phyloP scores from a whole-genome alignment of 2,113 vertebrate species.

The Pipra filicauda region DNA sequence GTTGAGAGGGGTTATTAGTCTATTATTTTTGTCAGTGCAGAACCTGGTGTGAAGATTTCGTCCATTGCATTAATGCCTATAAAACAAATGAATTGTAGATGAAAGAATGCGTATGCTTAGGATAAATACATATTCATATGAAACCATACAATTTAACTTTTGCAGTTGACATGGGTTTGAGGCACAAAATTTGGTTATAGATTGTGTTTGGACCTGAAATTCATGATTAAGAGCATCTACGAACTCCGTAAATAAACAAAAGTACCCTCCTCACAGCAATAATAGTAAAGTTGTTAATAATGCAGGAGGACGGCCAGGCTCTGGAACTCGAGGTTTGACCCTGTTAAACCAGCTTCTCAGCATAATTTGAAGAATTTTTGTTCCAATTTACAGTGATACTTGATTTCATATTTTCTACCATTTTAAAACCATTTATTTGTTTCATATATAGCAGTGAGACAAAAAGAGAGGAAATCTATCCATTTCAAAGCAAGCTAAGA shows the following conservation, averaged over 20 bases:
- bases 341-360: background rate
- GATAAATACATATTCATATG: background rate
- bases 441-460: background rate
- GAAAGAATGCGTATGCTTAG: background rate
- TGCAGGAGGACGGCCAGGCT: background rate
- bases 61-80: background rate
- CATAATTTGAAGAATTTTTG: background rate
- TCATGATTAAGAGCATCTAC: background rate
- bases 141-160: background rate
- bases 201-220: background rate
- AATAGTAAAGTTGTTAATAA: background rate
- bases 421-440: background rate
- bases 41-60: background rate
- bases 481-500: background rate
- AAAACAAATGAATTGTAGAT: background rate
- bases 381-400: background rate
- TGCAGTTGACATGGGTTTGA: background rate
- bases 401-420: background rate
- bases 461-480: background rate
- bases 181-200: background rate
- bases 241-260: background rate
- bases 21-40: constrained; percentile 1
- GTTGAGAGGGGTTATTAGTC: background rate
- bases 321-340: background rate
- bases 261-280: background rate